These are phyloP conservation scores for Yoshiicerus persimilis DNA, from an alignment of 1,140 invertebrate species.

Conservation along the genomic window DNA sequence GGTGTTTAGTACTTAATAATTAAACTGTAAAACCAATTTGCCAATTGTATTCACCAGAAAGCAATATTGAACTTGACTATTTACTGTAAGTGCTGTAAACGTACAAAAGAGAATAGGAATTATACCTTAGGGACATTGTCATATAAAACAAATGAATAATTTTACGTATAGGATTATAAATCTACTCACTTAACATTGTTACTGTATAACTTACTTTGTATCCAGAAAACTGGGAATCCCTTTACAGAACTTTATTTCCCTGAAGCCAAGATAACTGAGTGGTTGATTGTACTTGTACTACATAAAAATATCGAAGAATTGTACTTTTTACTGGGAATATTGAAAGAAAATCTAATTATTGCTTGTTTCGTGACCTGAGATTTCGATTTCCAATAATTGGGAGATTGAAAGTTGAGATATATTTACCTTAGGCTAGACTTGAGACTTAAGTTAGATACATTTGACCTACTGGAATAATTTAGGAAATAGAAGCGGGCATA, in stretches of 20 bases:
- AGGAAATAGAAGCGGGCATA: background rate
- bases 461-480: background rate
- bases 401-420: background rate
- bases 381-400: constrained; percentile 5
- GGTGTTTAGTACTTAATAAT: too few species aligned
- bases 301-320: background rate
- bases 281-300: background rate
- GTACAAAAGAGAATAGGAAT: background rate
- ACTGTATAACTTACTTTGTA: too few species aligned
- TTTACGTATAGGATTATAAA: background rate
- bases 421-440: background rate
- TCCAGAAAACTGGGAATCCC: background rate
- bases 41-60: background rate
- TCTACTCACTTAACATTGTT: background rate
- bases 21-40: background rate
- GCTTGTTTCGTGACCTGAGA: constrained; percentile 5
- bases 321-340: background rate
- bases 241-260: background rate
- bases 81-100: background rate
- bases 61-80: background rate
- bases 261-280: background rate
- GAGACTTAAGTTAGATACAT: background rate
- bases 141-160: too few species aligned
- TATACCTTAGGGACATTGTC: background rate
- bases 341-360: background rate